Conservation (phyloP, 2,888 invertebrate genomes). For the Himalopsyche japonica region DNA sequence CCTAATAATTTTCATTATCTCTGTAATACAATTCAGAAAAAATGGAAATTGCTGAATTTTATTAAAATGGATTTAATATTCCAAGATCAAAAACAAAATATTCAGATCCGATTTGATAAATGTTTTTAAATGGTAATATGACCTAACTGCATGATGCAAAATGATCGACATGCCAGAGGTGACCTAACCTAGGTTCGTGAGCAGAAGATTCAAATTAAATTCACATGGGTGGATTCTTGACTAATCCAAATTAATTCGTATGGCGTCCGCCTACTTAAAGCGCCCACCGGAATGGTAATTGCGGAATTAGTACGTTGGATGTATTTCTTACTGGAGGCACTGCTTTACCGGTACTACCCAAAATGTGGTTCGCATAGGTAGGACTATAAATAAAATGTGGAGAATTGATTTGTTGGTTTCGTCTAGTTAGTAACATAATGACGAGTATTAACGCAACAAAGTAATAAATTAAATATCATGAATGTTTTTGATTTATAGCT, state of each 20-base stretch:
- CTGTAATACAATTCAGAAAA: no score
- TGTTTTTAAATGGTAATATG: neutral
- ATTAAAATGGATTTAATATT: no score
- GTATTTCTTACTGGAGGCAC: neutral
- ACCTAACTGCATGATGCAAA: neutral
- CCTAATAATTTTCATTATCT: no score
- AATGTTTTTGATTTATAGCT: no score
- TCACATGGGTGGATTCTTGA: neutral
- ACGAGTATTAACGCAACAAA: no score
- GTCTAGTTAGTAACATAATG: no score
- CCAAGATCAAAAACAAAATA: no score
- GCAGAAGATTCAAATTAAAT: neutral
- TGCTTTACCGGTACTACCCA: neutral
- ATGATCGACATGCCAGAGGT: neutral
- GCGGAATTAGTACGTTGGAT: neutral
- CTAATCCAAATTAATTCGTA: neutral
- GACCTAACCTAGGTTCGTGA: neutral
- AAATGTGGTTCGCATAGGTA: neutral
- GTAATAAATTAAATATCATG: no score
- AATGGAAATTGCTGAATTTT: no score
- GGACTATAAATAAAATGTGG: no score
- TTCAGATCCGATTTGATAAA: neutral
- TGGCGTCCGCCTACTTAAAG: neutral
- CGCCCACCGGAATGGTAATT: neutral
- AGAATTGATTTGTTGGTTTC: no score